Percentiles rank a stretch among this genome's conserved stretches.
phyloP scores from a whole-genome alignment of 2,113 vertebrate species.

The Plectropomus leopardus region DNA sequence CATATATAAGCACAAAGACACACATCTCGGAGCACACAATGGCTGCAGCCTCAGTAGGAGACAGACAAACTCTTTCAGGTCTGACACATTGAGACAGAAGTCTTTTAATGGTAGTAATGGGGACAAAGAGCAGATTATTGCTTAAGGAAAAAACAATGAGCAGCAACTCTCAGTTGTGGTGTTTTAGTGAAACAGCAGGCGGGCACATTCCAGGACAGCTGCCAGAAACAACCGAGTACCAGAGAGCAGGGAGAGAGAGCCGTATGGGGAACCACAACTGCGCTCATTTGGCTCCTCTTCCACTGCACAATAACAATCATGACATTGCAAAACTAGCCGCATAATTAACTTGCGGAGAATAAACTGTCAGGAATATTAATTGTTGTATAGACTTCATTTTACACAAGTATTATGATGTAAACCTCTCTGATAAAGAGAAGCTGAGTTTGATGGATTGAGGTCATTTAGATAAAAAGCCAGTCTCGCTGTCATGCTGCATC shows the following conservation, averaged over 20 bases:
- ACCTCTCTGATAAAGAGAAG: slow-evolving; percentile 38
- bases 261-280: slow-evolving; percentile 24
- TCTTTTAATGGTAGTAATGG: slow-evolving; percentile 30
- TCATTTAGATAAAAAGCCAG: slow-evolving; percentile 50
- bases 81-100: slow-evolving; percentile 45
- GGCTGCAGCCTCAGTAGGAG: neutral
- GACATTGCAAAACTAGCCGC: slow-evolving; percentile 44
- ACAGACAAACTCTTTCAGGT: neutral
- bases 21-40: slow-evolving; percentile 48
- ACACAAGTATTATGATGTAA: slow-evolving; percentile 43
- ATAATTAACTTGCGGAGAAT: slow-evolving; percentile 43
- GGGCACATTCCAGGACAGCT: slow-evolving; percentile 65
- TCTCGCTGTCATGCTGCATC: slow-evolving; percentile 30
- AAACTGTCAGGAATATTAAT: slow-evolving; percentile 40
- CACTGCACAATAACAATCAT: slow-evolving; percentile 39
- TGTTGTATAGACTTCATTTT: slow-evolving; percentile 16
- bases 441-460: slow-evolving; percentile 58
- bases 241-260: slow-evolving; percentile 18
- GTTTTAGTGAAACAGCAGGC: slow-evolving; percentile 49
- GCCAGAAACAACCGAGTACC: slow-evolving; percentile 56
- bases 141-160: slow-evolving; percentile 42
- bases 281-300: slow-evolving; percentile 30
- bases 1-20: slow-evolving; percentile 48
- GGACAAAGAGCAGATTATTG: slow-evolving; percentile 40
- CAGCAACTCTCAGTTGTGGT: slow-evolving; percentile 12